A percentile compares a stretch with the other conserved stretches of the same genome.
phyloP scores from a whole-genome alignment of 2,888 invertebrate genomes.

The Dasypolia templi region DNA sequence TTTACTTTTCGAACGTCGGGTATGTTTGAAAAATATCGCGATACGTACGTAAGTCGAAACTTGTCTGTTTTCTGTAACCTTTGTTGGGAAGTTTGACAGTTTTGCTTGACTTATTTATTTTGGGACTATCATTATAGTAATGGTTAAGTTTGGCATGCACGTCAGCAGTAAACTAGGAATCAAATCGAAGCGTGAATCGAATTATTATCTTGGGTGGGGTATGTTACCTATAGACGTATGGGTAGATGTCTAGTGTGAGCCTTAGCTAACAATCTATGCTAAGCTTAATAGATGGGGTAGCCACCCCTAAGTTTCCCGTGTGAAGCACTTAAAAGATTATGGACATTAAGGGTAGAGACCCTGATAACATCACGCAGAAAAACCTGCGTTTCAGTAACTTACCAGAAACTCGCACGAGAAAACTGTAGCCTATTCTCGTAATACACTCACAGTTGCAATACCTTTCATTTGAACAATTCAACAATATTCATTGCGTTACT shows the following conservation, averaged over 20 bases:
- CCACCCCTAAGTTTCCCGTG: constrained; percentile 17
- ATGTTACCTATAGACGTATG: not conserved
- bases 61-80: constrained; percentile 36
- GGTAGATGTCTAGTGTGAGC: not conserved
- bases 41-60: constrained; percentile 33
- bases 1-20: constrained; percentile 39
- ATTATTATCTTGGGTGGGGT: not conserved
- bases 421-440: not conserved
- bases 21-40: constrained; percentile 46
- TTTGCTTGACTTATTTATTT: constrained; percentile 27
- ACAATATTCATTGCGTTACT: not conserved
- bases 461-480: not conserved
- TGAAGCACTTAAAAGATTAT: constrained; percentile 49
- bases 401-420: not conserved
- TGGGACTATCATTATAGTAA: constrained; percentile 23
- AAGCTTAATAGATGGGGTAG: constrained; percentile 16
- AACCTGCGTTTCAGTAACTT: not conserved
- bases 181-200: constrained; percentile 1
- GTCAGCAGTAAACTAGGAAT: constrained; percentile 6
- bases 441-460: not conserved
- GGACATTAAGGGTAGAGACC: not conserved
- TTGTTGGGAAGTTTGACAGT: constrained; percentile 21
- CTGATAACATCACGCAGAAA: constrained; percentile 34
- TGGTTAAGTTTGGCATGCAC: constrained; percentile 29
- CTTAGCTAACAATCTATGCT: constrained; percentile 28